Conservation (phyloP, 2,888 invertebrate genomes). For the Dynastes tityus region DNA sequence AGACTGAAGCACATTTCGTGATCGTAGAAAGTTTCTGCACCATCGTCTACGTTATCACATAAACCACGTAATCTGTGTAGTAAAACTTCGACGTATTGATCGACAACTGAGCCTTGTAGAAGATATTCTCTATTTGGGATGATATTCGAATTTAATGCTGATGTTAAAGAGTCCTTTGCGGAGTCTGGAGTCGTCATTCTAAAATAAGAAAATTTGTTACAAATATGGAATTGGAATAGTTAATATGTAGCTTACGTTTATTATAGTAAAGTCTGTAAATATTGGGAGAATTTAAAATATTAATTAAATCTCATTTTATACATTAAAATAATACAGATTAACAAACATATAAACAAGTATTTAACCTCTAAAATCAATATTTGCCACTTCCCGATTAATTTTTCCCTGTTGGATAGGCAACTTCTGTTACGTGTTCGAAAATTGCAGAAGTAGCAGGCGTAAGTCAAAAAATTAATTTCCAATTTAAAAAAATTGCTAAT, state of each 20-base stretch:
- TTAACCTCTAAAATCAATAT: too few species aligned
- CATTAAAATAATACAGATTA: too few species aligned
- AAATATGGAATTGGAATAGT: not conserved
- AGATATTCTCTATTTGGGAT: constrained; percentile 95
- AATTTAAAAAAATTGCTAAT: too few species aligned
- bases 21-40: constrained; percentile 93
- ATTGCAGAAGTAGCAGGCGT: too few species aligned
- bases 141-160: constrained; percentile 87
- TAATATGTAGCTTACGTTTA: not conserved
- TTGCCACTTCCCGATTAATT: too few species aligned
- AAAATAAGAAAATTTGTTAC: not conserved
- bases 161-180: constrained; percentile 84
- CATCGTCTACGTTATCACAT: constrained; percentile 93
- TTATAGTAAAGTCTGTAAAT: too few species aligned
- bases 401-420: too few species aligned
- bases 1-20: constrained; percentile 93
- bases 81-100: constrained; percentile 91
- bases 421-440: too few species aligned
- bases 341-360: too few species aligned
- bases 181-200: constrained; percentile 49
- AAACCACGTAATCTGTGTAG: constrained; percentile 91
- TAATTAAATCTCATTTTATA: too few species aligned
- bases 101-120: constrained; percentile 93
- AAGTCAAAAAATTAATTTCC: too few species aligned
- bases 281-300: too few species aligned